phyloP scores from a whole-genome alignment of 2,888 invertebrate species.

The Leptodirus hochenwartii region DNA sequence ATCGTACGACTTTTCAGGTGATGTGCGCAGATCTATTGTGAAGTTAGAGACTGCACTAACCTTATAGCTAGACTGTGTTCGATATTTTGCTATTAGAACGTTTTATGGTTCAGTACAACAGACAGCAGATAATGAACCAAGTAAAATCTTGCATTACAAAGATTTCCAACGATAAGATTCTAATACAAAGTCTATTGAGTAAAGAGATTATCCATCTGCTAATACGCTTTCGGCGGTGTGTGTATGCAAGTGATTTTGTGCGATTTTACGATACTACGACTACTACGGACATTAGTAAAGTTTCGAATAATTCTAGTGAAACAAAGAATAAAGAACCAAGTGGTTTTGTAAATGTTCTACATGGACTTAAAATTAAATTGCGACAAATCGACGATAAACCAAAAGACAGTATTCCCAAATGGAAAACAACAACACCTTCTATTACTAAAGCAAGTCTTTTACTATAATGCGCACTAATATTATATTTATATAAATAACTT shows the following conservation, averaged over 20 bases:
- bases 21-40: too few species aligned
- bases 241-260: constrained; percentile 21
- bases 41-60: too few species aligned
- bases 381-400: constrained; percentile 11
- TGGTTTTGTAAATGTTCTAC: constrained; percentile 26
- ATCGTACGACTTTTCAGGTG: too few species aligned
- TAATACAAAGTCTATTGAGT: constrained; percentile 26
- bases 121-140: constrained; percentile 27
- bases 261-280: constrained; percentile 18
- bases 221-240: constrained; percentile 28
- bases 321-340: constrained; percentile 7
- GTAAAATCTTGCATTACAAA: constrained; percentile 29
- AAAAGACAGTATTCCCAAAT: constrained; percentile 26
- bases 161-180: constrained; percentile 26
- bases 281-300: constrained; percentile 3
- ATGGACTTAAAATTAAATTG: constrained; percentile 25
- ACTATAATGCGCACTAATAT: background rate
- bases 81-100: too few species aligned
- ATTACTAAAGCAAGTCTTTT: constrained; percentile 18
- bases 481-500: background rate
- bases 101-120: too few species aligned
- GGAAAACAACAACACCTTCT: constrained; percentile 25
- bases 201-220: constrained; percentile 32
- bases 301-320: constrained; percentile 6
- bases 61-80: too few species aligned